Evolutionary conservation across 1,140 invertebrate species (phyloP), one percentile per base, ranked within the genome.

Genomic region (Teleopsis dalmanni): DNA sequence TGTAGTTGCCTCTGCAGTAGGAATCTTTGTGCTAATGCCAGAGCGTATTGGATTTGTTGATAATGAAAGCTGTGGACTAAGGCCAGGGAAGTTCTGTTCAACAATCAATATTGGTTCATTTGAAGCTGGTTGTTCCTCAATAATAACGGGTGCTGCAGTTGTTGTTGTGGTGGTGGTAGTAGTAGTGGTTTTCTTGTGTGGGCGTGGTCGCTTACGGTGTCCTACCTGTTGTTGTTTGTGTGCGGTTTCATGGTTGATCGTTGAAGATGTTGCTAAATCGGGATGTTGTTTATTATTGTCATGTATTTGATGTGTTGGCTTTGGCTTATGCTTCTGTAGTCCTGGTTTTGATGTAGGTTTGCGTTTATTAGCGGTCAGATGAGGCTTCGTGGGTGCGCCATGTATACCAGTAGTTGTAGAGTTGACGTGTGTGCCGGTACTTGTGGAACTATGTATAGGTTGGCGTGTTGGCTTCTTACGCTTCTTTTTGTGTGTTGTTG

Each of bases 381-480:
- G 46, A 7, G 60, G 53, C 13, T 66, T 66, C 6, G 34, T 40
- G 3, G 54, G 52, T 25, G 55, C 60, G 11, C 31, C 43, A 16
- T 16, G 35, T n/a, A n/a, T n/a, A 23, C 10, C 48, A 11, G 23
- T 48, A 7, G 38, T 37, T 19, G 38, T 29, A 33, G 51, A 10
- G 65, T 0, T 61, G 56, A 21, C 60, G 57, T 10, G 62, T 69
- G 3, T 58, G 65, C 45, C 65, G 66, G 21, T 60, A 64, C 34
- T 61, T 67, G 46, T 48, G 9, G 48, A 27, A 33, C 19, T 14
- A 4, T 38, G 37, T 47, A 6, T 34, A n/a, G 2, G 49, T 4
- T 5, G 47, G 16, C 43, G 21, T 40, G 33, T 26, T 14, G 16
- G 59, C 59, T 9, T 41, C 7, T 0, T 47, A 33, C 0, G 60